Base-by-base conservation (phyloP, 2,113 vertebrate species). In the Cepphus grylle region DNA sequence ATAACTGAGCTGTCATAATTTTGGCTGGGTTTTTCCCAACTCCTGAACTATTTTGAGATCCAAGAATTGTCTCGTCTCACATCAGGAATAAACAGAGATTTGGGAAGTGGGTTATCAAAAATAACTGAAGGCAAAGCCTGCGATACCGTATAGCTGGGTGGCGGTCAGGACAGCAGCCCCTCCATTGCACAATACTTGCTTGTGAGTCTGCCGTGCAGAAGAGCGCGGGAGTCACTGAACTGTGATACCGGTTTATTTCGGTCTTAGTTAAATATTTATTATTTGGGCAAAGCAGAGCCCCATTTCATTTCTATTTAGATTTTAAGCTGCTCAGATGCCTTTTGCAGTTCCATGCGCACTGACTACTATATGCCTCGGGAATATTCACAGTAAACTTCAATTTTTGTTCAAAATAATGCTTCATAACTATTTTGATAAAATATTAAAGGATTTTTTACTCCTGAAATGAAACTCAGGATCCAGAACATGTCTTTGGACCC, bases 181-280 rank as follows among this genome's bases (percentile, higher is more conserved):
- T 26, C 1, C 0, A 1, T 5, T 6, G 61, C 58, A 22, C 38
- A 18, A 1, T 10, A 1, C 40, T 34, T 23, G 38, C 43, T n/a
- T 34, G 10, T 6, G 77, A 70, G 43, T 20, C 38, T 32, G 1
- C 53, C 42, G 2, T 3, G 26, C 65, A 52, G 36, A 26, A 38
- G 66, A 73, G 77, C 3, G 43, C 36, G 56, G 81, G 4, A 34
- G 21, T 20, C 77, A 26, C 47, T 49, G n/a, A 40, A 6, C 79
- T 71, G 69, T 38, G 81, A 23, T 42, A 27, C 49, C 1, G 2
- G 8, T 26, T 67, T 47, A 18, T 49, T 78, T 73, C 73, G 58
- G 12, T 45, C 67, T 72, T 26, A 23, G 58, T 53, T 78, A 58
- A 78, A 72, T 81, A 73, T 69, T 78, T 81, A 40, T 80, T 59